Base-by-base conservation (phyloP, 2,888 invertebrate species). In the Cartodere bifasciata region DNA sequence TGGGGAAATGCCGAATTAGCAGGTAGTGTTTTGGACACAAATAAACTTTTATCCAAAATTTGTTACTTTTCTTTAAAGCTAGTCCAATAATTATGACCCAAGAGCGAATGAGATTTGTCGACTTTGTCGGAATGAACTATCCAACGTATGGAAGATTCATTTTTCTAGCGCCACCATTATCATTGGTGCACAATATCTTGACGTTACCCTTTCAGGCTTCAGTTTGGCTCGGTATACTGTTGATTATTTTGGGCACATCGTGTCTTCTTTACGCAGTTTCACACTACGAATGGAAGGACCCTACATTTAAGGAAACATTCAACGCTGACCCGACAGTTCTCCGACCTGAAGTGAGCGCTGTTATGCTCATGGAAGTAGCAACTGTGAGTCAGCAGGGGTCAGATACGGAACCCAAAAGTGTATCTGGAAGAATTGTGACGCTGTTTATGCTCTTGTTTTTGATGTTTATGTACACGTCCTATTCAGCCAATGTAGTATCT, bases 121-220 rank as follows among this genome's bases (percentile, higher is more conserved):
- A 22, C 2, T 34, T 23, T 24, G 3, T 30, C 2, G n/a, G 16
- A 9, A 21, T 25, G 3, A 22, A 22, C 7, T 23, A 20, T 4
- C 28, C 31, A 10, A 36, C 12, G 11, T 23, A 28, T 13, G 13
- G 33, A 7, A 27, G 11, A 16, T 74, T 79, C 45, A 63, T 79
- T 15, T 78, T 78, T 55, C 63, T 72, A 1, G 71, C 72, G 37
- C 78, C 79, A 0, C 70, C 76, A 0, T 60, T 77, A 0, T 71
- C 78, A 0, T 66, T 70, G 31, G 64, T 77, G 3, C 65, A 68
- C 27, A 80, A 79, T 42, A 71, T 80, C 43, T 79, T 75, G 53
- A 59, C 67, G 0, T 52, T 76, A 2, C 76, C 79, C 0, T 79
- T 80, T 52, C 64, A 68, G 2, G 59, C 55, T 1, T 56, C 60